These are phyloP conservation scores for Zapus hudsonius DNA, from an alignment of 2,113 vertebrate species.

Conservation along the genomic window DNA sequence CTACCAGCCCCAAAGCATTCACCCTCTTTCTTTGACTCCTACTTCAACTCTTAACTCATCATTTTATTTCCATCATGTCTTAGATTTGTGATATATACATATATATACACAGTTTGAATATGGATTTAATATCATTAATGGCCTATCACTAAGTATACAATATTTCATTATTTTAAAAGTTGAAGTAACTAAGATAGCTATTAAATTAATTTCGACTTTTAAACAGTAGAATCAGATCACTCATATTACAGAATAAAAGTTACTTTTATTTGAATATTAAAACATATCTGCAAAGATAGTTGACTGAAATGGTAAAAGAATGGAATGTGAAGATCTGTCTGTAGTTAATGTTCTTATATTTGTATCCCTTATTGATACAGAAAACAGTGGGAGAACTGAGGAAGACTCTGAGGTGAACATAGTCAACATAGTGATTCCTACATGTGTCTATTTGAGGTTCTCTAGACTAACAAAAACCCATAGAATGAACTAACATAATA, in stretches of 20 bases:
- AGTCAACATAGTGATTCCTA: not conserved
- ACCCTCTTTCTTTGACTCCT: not conserved
- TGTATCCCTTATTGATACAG: slow-evolving; percentile 23
- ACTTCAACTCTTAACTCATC: not conserved
- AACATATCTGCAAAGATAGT: slow-evolving; percentile 22
- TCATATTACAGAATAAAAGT: slow-evolving; percentile 45
- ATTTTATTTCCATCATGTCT: not conserved
- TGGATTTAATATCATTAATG: slow-evolving; percentile 9
- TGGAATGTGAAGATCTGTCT: slow-evolving; percentile 44
- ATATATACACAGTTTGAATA: not conserved
- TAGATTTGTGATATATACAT: not conserved
- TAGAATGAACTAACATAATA: no score
- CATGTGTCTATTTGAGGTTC: not conserved
- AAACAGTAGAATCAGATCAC: slow-evolving; percentile 23
- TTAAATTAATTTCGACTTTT: slow-evolving; percentile 54
- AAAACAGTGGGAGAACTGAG: not conserved
- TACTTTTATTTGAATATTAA: slow-evolving; percentile 54
- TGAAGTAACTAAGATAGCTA: not conserved
- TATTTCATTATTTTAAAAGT: slow-evolving; percentile 57
- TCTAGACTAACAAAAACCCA: no score
- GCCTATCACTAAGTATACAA: not conserved
- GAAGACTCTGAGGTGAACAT: slow-evolving; percentile 8
- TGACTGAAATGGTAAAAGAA: slow-evolving; percentile 31
- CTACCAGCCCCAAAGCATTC: not conserved
- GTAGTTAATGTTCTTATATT: not conserved